These are phyloP conservation scores for Gallinago nigripennis DNA, from an alignment of 2,797 vertebrate genomes.

Conservation along the genomic window DNA sequence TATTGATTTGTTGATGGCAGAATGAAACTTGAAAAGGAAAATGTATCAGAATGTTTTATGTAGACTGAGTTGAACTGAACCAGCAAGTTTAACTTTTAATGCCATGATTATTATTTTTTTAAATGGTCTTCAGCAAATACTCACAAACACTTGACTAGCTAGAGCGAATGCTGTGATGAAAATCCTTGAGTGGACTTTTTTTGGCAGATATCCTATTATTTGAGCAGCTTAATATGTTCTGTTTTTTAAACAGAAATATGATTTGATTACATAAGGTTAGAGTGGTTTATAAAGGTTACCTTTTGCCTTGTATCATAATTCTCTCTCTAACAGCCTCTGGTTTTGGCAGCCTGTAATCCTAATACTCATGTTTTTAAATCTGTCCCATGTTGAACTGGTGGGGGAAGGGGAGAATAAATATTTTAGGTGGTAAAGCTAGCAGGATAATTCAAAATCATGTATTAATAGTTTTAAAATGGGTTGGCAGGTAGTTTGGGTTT, in stretches of 20 bases:
- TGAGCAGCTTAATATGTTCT: background rate
- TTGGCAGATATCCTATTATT: background rate
- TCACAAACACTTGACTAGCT: background rate
- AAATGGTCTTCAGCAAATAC: background rate
- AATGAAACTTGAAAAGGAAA: background rate
- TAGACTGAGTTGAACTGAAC: background rate
- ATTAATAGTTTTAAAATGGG: background rate
- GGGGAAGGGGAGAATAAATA: background rate
- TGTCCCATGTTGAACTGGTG: background rate
- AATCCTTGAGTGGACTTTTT: background rate
- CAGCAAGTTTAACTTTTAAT: background rate
- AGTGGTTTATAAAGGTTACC: background rate
- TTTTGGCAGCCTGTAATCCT: background rate
- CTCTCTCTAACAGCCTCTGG: background rate
- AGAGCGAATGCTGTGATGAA: background rate
- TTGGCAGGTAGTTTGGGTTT: background rate
- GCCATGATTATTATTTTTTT: background rate
- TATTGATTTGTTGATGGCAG: background rate
- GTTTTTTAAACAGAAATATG: background rate
- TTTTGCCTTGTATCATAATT: background rate
- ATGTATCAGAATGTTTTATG: background rate
- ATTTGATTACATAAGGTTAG: constrained; percentile 1
- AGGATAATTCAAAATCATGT: background rate
- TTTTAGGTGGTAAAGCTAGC: background rate
- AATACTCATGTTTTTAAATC: background rate